Evolutionary conservation across 2,888 invertebrate genomes (phyloP).

Genomic region (Torymus aiolomorphi): DNA sequence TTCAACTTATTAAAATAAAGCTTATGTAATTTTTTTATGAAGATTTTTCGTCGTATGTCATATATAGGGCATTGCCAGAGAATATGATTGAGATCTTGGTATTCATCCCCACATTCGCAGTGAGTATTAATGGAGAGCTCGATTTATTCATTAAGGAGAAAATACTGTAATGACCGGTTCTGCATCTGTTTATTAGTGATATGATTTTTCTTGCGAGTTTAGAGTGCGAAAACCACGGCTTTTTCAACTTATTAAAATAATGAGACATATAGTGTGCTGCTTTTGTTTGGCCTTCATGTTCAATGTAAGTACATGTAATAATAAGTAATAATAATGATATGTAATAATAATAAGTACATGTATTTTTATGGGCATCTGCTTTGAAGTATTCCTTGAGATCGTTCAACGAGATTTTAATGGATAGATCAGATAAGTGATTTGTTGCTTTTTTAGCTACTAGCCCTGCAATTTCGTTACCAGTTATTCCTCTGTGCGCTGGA

Average conservation of each 20-base stretch:
- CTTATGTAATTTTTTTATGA: no score
- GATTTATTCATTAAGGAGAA: slow-evolving; percentile 36
- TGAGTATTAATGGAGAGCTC: slow-evolving; percentile 33
- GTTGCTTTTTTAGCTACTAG: slow-evolving; percentile 34
- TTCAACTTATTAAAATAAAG: no score
- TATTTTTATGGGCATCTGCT: slow-evolving; percentile 9
- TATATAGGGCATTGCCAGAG: slow-evolving; percentile 44
- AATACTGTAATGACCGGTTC: slow-evolving; percentile 41
- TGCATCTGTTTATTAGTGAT: slow-evolving; percentile 12
- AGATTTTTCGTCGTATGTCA: slow-evolving; percentile 10
- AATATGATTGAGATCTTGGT: slow-evolving; percentile 45
- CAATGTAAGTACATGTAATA: no score
- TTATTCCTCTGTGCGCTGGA: slow-evolving; percentile 44
- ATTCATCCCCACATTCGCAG: slow-evolving; percentile 38
- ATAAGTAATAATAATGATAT: no score
- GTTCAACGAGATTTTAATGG: slow-evolving; percentile 15
- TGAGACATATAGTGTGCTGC: slow-evolving; percentile 31
- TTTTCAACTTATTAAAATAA: slow-evolving; percentile 1
- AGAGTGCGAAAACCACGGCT: slow-evolving; percentile 30
- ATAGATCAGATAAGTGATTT: not conserved
- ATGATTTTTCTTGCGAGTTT: slow-evolving; percentile 23
- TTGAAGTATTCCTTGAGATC: slow-evolving; percentile 31
- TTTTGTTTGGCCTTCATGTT: slow-evolving; percentile 18
- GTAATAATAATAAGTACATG: no score
- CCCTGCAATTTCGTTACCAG: slow-evolving; percentile 48